phyloP scores from a whole-genome alignment of 2,888 invertebrate genomes.

The Mechanitis mazaeus region DNA sequence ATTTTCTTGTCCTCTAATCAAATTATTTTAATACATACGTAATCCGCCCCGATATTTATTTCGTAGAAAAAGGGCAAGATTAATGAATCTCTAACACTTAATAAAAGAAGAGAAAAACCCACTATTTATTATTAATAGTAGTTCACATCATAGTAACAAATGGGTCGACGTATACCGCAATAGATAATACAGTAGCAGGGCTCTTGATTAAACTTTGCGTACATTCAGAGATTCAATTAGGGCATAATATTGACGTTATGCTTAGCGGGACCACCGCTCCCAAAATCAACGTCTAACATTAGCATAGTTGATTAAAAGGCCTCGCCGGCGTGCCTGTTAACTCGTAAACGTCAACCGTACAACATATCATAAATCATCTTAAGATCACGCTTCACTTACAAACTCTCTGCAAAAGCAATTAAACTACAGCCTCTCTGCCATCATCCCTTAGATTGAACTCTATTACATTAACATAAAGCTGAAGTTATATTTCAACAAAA shows the following conservation, averaged over 20 bases:
- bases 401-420: conserved; percentile 48
- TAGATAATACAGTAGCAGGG: conserved; percentile 32
- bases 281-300: conserved; percentile 70
- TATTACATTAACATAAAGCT: conserved; percentile 25
- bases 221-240: conserved; percentile 67
- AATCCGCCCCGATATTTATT: not conserved
- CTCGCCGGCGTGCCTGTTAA: conserved; percentile 65
- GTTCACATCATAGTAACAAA: conserved; percentile 27
- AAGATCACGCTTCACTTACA: conserved; percentile 69
- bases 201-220: conserved; percentile 62
- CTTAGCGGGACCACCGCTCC: conserved; percentile 48
- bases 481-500: conserved; percentile 28
- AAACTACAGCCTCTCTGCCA: conserved; percentile 38
- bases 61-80: conserved; percentile 8
- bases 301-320: conserved; percentile 76
- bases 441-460: conserved; percentile 33
- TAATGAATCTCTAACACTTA: conserved; percentile 17
- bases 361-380: conserved; percentile 74
- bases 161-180: conserved; percentile 29
- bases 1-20: conserved; percentile 41
- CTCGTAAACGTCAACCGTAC: conserved; percentile 73
- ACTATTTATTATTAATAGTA: conserved; percentile 17
- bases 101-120: conserved; percentile 19
- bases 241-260: conserved; percentile 65
- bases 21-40: conserved; percentile 31